A percentile compares a stretch with the other conserved stretches of the same genome.
Conservation (phyloP, 2,113 vertebrate species). For the Misgurnus anguillicaudatus region DNA sequence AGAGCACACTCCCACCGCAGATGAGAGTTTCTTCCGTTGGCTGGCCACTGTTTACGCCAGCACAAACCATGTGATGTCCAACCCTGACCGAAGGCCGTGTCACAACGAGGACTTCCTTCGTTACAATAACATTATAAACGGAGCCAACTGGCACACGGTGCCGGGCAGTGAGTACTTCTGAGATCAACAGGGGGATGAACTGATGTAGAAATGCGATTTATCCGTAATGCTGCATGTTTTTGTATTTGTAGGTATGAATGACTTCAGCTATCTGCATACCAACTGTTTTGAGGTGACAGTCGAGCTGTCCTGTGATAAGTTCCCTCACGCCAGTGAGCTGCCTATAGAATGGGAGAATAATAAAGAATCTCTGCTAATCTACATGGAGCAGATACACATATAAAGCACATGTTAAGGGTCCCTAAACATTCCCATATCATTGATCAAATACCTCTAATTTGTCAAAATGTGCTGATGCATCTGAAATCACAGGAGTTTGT, state of each 20-base stretch:
- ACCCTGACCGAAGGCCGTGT: constrained; percentile 84
- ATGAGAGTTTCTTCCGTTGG: constrained; percentile 94
- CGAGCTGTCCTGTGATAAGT: constrained; percentile 92
- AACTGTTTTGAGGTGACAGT: constrained; percentile 94
- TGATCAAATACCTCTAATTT: neutral
- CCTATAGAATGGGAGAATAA: constrained; percentile 91
- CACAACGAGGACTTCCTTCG: constrained; percentile 83
- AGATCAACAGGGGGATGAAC: no score
- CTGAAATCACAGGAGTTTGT: neutral
- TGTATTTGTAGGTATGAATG: constrained; percentile 81
- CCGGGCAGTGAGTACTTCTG: constrained; percentile 66
- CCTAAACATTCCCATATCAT: neutral
- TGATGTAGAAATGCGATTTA: no score
- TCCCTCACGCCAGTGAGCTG: constrained; percentile 87
- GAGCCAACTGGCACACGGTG: constrained; percentile 86
- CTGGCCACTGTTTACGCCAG: constrained; percentile 88
- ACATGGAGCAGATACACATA: constrained; percentile 88
- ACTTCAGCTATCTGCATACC: constrained; percentile 94
- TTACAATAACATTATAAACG: constrained; percentile 88
- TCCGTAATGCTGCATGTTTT: neutral
- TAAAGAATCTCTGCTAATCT: constrained; percentile 87
- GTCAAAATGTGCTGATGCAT: neutral
- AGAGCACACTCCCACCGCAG: constrained; percentile 76
- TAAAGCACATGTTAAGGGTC: neutral
- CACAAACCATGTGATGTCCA: constrained; percentile 88